A percentile compares a stretch with the other conserved stretches of the same genome.
Evolutionary conservation across 2,113 vertebrate species (phyloP).

Genomic region (Rhinopomastus cyanomelas): DNA sequence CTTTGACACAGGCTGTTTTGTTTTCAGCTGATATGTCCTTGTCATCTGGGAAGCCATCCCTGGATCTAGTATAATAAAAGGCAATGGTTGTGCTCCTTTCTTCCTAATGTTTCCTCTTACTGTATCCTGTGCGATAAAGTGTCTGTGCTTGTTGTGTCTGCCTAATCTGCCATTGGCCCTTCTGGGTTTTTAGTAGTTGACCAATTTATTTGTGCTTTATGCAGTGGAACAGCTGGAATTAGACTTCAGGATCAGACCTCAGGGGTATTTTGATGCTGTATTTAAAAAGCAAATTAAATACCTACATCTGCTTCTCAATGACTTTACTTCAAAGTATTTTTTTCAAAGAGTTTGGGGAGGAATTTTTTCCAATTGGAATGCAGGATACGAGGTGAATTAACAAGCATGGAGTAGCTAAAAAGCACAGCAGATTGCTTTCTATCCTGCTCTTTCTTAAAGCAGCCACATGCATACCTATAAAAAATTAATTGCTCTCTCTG

Average conservation of each 20-base stretch:
- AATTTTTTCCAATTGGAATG: neutral
- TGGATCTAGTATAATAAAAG: neutral
- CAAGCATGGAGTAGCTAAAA: neutral
- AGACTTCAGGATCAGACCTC: neutral
- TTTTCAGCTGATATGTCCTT: neutral
- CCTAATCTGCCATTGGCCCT: neutral
- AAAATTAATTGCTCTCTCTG: neutral
- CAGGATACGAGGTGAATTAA: neutral
- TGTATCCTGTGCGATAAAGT: neutral
- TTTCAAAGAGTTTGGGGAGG: accelerated
- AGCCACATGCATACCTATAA: neutral
- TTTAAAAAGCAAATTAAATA: neutral
- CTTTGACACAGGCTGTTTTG: neutral
- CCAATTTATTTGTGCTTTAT: neutral
- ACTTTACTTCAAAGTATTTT: neutral
- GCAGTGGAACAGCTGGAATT: neutral
- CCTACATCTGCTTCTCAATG: neutral
- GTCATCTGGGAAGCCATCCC: slow-evolving; percentile 1
- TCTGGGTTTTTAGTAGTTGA: neutral
- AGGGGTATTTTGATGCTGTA: neutral
- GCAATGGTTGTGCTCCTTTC: neutral
- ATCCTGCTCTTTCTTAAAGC: neutral
- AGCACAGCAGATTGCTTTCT: neutral
- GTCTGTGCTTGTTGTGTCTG: neutral
- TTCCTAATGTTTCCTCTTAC: neutral